Base-by-base conservation (phyloP, 2,113 vertebrate species). In the Oryzias melastigma region DNA sequence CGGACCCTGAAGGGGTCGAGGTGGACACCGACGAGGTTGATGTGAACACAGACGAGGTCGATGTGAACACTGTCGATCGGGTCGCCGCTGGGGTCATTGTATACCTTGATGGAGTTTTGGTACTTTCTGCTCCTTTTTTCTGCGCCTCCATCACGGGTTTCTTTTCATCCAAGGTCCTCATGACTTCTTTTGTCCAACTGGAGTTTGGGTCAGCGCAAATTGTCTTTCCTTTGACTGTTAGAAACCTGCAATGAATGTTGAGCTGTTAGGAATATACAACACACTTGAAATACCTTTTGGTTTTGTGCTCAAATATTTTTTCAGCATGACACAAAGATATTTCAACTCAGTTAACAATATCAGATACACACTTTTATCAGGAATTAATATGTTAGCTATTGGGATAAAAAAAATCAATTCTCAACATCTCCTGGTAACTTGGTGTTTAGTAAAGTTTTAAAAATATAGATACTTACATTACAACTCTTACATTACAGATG, bases 141-240 rank as follows among this genome's bases (percentile, higher is more conserved):
- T 10, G 29, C 13, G 2, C 14, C 5, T 8, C 2, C 27, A 44
- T 4, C 40, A 18, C 1, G 2, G 1, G 7, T n/a, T 40, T 56
- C 7, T 22, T 46, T 0, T 1, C 12, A 25, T 87, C 49, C 47
- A 90, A 42, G 16, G 66, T 84, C 12, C 0, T 7, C 5, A 82
- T 85, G 27, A 47, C 71, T 5, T 0, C 40, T 25, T 16, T 59
- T 7, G 73, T 57, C 81, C 84, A 88, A 0, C 0, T 0, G 16
- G 0, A 14, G 10, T n/a, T 1, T 1, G 85, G 88, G 58, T 88
- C 19, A 0, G 75, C 68, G 69, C 89, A 91, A 15, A 89, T 20
- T 1, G 0, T 63, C 1, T 15, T 67, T 43, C 50, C 63, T 0
- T 0, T 0, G 0, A 4, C 2, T 0, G 70, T 86, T 1, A 3